phyloP scores from a whole-genome alignment of 2,113 vertebrate genomes.

The Corvus moneduloides region DNA sequence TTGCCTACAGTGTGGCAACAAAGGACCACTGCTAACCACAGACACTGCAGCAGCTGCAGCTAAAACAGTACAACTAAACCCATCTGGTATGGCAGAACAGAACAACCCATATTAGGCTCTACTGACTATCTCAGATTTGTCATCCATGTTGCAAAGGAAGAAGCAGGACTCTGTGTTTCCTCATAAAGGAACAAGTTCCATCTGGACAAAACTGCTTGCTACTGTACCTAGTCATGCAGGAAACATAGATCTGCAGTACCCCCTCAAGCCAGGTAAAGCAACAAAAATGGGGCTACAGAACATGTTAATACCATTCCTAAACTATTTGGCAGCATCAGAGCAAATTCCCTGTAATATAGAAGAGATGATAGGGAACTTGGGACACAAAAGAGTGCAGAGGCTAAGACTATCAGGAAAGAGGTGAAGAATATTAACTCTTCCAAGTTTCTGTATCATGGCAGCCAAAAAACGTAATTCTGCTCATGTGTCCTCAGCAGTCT shows the following conservation, averaged over 20 bases:
- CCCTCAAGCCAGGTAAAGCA: not conserved
- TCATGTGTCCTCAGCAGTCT: not conserved
- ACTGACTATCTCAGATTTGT: not conserved
- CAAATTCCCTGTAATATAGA: not conserved
- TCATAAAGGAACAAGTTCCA: not conserved
- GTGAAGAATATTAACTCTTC: not conserved
- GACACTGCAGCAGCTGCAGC: not conserved
- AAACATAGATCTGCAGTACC: not conserved
- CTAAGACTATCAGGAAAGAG: not conserved
- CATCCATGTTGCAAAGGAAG: not conserved
- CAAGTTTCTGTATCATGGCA: not conserved
- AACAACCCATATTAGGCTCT: not conserved
- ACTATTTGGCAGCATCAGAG: not conserved
- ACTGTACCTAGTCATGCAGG: not conserved
- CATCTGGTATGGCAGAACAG: not conserved
- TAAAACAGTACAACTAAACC: not conserved
- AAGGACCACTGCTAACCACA: not conserved
- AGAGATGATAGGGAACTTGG: not conserved
- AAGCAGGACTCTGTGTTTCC: not conserved
- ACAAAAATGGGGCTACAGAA: not conserved
- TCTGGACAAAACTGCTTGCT: not conserved
- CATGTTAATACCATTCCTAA: not conserved
- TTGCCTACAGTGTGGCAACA: not conserved
- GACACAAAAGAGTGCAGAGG: not conserved
- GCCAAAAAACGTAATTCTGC: not conserved